Evolutionary conservation across 2,888 invertebrate genomes (phyloP), one percentile per base, ranked within the genome.

Genomic region (Cephus pygmeus): DNA sequence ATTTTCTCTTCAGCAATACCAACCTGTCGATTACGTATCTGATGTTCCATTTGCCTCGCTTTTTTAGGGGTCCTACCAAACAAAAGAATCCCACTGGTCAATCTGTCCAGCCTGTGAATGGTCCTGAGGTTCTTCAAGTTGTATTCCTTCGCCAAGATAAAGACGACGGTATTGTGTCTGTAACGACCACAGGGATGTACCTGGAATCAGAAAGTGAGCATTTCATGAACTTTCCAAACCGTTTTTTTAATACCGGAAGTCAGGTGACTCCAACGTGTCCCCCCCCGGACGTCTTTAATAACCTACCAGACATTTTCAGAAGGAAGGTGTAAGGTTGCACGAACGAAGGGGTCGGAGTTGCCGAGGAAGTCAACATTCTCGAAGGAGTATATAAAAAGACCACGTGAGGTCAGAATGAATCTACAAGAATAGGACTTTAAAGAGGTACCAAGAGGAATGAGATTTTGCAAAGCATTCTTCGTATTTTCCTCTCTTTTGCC

Each of bases 171-270:
- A 92, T 99, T 99, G 93, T 98, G 98, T 77, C 98, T 94, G 92
- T 99, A 99, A 89, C 99, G 94, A 81, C 99, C 99, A 92, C 99
- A 99, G 3, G 99, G 99, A 92, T 99, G 99, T 80, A 98, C 97
- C 98, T 98, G 93, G n/a, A 90, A 90, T 77, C 74, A 40, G 73
- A 74, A 69, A 34, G 69, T 9, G 56, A 56, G 15, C 2, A 23
- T 56, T 23, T 56, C 15, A 56, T 56, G 56, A 56, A 56, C 23
- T 56, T 23, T 9, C 56, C 56, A 56, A 56, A 23, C 56, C 0
- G 9, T 9, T 23, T 1, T 56, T 1, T 56, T 9, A 23, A 56
- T 56, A 9, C 56, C 56, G 23, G 56, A 56, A 56, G 56, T 56
- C 56, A 23, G 23, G 56, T 23, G 56, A 56, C 56, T 9, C 9